phyloP scores from a whole-genome alignment of 1,140 invertebrate species.

The Apis dorsata region DNA sequence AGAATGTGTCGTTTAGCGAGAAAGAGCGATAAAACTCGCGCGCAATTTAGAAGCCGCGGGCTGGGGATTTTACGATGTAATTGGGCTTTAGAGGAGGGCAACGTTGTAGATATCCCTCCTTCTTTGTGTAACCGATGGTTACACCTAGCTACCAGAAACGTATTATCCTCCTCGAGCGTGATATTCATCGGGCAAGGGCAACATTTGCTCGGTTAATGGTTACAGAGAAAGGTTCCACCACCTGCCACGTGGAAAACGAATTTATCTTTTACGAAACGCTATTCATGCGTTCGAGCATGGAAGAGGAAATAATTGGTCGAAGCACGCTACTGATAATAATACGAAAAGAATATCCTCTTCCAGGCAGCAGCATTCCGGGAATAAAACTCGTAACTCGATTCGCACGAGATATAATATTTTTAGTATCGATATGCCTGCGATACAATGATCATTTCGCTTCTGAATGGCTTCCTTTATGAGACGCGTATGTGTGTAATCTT shows the following conservation, averaged over 20 bases:
- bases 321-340: too few species aligned
- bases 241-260: conserved; percentile 37
- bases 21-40: conserved; percentile 34
- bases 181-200: conserved; percentile 39
- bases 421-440: too few species aligned
- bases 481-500: too few species aligned
- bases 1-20: conserved; percentile 47
- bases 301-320: not conserved
- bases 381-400: too few species aligned
- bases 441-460: too few species aligned
- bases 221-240: conserved; percentile 25
- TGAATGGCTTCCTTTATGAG: too few species aligned
- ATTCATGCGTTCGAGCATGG: not conserved
- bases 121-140: conserved; percentile 58
- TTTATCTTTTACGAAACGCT: not conserved
- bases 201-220: conserved; percentile 39
- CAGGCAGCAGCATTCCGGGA: too few species aligned
- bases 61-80: conserved; percentile 67
- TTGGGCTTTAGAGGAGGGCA: conserved; percentile 49
- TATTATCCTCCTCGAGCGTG: conserved; percentile 57
- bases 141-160: conserved; percentile 64
- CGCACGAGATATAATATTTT: too few species aligned
- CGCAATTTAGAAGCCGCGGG: conserved; percentile 61
- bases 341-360: too few species aligned
- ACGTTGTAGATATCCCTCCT: conserved; percentile 27